These are phyloP conservation scores for Rhopalosiphum nymphaeae DNA, from an alignment of 2,888 invertebrate genomes.

Conservation along the genomic window DNA sequence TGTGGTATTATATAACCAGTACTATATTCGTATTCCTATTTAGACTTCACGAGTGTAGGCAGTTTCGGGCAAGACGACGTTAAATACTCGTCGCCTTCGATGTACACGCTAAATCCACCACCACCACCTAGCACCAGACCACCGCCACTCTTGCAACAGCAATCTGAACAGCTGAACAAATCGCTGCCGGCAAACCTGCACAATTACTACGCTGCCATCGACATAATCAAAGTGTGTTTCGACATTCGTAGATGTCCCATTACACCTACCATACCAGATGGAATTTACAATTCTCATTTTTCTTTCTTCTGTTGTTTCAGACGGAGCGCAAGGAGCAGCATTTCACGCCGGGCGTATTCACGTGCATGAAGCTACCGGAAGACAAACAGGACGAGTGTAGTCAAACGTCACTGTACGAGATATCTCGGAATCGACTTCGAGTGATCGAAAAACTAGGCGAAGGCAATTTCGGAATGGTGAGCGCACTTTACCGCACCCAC, in stretches of 20 bases:
- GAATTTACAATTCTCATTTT: not conserved
- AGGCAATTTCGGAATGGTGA: constrained; percentile 89
- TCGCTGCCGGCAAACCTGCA: constrained; percentile 71
- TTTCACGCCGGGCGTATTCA: constrained; percentile 79
- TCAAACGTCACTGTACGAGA: constrained; percentile 80
- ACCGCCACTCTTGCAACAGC: constrained; percentile 73
- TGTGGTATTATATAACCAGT: no score
- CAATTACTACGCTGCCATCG: constrained; percentile 84
- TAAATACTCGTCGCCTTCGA: constrained; percentile 73
- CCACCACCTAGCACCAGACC: constrained; percentile 70
- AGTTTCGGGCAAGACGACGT: constrained; percentile 73
- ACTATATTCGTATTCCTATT: constrained; percentile 65
- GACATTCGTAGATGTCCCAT: no score
- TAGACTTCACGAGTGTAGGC: constrained; percentile 75
- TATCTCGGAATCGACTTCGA: constrained; percentile 86
- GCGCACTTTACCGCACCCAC: constrained; percentile 68
- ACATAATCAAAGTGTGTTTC: constrained; percentile 78
- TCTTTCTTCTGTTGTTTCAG: constrained; percentile 69
- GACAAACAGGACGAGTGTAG: constrained; percentile 77
- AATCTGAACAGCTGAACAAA: constrained; percentile 69
- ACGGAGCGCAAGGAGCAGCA: constrained; percentile 77
- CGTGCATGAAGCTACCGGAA: constrained; percentile 80
- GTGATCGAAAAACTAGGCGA: constrained; percentile 89
- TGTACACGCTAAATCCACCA: constrained; percentile 73
- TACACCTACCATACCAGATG: no score